Base-by-base conservation (phyloP, 2,888 invertebrate species). In the Catocala sponsa region DNA sequence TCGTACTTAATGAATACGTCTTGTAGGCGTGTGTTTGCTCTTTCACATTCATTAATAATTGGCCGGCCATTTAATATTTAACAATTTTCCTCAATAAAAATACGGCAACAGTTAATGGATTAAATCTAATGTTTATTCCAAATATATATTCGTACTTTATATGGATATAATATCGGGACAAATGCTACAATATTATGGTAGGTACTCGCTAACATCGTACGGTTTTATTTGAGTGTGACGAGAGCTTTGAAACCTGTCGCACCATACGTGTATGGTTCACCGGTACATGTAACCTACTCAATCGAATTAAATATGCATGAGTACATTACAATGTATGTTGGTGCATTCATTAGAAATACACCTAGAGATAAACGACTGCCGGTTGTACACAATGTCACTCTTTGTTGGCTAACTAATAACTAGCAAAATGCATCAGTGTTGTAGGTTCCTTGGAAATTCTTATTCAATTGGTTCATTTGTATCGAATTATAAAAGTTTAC, bases 291-390 rank as follows among this genome's bases (percentile, higher is more conserved):
- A 76, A 68, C 54, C 64, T 49, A 58, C 58, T 70, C 72, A 72
- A 69, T 69, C 70, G 51, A 74, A 73, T 72, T 76, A 71, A 75
- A 79, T 72, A 80, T 81, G 76, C 69, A 83, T 77, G 72, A 80
- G 68, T 75, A 70, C 71, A 82, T 77, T 85, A 88, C 87, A 87
- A 83, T 88, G 77, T 77, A 72, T 72, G 76, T 76, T 74, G 76
- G 78, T 85, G 85, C 84, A 85, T 90, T 92, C 84, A 87, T 87
- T 86, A 89, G 89, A 90, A 91, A 83, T 82, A 82, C 77, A 81
- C 74, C 68, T 78, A 77, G 70, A 86, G 91, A 92, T 92, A 92
- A 86, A 76, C 75, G 63, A 86, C 87, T 89, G 80, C 89, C 91
- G 91, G 89, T 86, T 74, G 71, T 57, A 68, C 68, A 92, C 87